Base-by-base conservation (phyloP, 1,140 invertebrate species). In the Phocides pigmalion region DNA sequence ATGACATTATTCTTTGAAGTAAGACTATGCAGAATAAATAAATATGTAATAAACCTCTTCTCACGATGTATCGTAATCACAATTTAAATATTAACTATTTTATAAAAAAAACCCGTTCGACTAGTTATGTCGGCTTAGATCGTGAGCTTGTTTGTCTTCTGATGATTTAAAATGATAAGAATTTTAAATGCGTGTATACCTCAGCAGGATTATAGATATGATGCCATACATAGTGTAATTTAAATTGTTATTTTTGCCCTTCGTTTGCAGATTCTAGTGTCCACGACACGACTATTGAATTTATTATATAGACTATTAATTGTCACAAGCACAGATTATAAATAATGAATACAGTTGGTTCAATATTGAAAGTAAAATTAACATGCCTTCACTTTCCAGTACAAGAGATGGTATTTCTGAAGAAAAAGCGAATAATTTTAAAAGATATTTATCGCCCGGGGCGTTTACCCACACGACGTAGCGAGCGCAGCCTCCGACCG, bases 401-500 rank as follows among this genome's bases (percentile, higher is more conserved):
- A 35, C n/a, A 12, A 35, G 14, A 16, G 15, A 32, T n/a, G n/a
- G 15, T 35, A 6, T 51, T 37, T 41, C 37, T 41, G 12, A 41
- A 6, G 37, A 16, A 37, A n/a, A 35, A 3, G 5, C 28, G n/a
- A 20, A 19, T 20, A 39, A 41, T 15, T 46, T 53, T 53, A 28
- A 16, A 51, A 12, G 25, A 41, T 63, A n/a, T n/a, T n/a, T 14
- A 54, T 53, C 28, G 46, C 35, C 16, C 32, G 46, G 39, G 16
- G 32, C 53, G 9, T 41, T 17, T 41, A 9, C 46, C 46, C 8
- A 6, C 19, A 35, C 42, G 53, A 49, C 59, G 53, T 46, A 50
- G 46, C 72, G 20, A 50, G 35, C 75, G 46, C 80, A 79, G 76
- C 53, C 73, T 81, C 72, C 70, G 67, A 85, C 87, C 85, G 87